Evolutionary conservation across 2,888 invertebrate species (phyloP), one percentile per base, ranked within the genome.

Genomic region (Strigamia crassipes): DNA sequence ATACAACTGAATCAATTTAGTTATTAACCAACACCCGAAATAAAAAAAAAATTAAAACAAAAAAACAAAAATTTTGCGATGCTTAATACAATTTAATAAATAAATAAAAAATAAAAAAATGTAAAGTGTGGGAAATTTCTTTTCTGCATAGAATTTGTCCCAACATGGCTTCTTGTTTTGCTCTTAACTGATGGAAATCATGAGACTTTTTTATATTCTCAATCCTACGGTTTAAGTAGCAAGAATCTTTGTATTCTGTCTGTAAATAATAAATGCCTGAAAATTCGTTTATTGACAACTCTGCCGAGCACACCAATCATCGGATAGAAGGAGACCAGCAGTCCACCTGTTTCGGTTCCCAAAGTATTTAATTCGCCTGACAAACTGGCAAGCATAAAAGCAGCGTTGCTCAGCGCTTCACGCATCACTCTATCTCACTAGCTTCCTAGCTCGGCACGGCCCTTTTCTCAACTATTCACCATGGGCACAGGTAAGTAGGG

Each of bases 311-410:
- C 79, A 79, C 79, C 82, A 82, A 82, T 80, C 77, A 82, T 51
- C 51, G 66, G 77, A 80, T 66, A 79, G 79, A 66, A 80, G 61
- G 73, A 80, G 82, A 66, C 80, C 78, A 73, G 73, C 73, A 42
- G 51, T 56, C 81, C 83, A 83, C 82, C 83, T 83, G 83, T 82
- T 83, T 83, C 56, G 42, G 81, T 83, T 83, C 83, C 83, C 83
- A 83, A 83, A 83, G 82, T 83, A 83, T 83, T 83, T 83, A 83
- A 83, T 83, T 83, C 83, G 80, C 78, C 82, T 83, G 83, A 83
- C 83, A 83, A 83, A 83, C 80, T 83, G 83, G 80, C 83, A 34
- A 77, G 80, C 77, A 82, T 82, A 79, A 80, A 82, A 82, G 82
- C 82, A 41, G 80, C 66, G 80, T 77, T 82, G 82, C 51, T 38